Evolutionary conservation across 2,797 vertebrate species (phyloP).

Genomic region (Decapterus maruadsi): DNA sequence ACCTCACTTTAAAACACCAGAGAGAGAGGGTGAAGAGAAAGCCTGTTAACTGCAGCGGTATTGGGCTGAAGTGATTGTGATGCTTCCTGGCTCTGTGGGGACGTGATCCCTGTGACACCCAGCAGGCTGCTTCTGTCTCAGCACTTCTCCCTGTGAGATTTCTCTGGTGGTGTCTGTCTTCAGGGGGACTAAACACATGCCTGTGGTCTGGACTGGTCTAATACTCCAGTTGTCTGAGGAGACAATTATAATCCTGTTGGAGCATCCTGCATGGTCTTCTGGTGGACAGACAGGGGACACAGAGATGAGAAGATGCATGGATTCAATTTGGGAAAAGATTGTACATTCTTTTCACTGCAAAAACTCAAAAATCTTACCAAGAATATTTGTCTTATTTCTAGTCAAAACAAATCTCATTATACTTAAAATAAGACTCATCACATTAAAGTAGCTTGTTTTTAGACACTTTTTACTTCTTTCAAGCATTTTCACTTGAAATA

Average conservation of each 20-base stretch:
- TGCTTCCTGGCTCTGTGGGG: slow-evolving; percentile 49
- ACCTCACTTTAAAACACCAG: background rate
- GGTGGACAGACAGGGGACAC: slow-evolving; percentile 15
- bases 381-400: no score
- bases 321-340: slow-evolving; percentile 4
- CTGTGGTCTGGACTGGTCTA: slow-evolving; percentile 53
- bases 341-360: no score
- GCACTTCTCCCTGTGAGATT: slow-evolving; percentile 49
- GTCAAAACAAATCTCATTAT: no score
- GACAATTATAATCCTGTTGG: slow-evolving; percentile 40
- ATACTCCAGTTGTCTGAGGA: slow-evolving; percentile 38
- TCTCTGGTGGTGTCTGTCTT: slow-evolving; percentile 40
- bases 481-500: no score
- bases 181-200: slow-evolving; percentile 46
- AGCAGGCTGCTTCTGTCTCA: slow-evolving; percentile 50
- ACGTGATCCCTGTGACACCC: slow-evolving; percentile 58
- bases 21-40: background rate
- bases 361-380: no score
- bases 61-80: slow-evolving; percentile 32
- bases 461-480: no score
- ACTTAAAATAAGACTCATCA: no score
- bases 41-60: slow-evolving; percentile 34
- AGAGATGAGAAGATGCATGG: slow-evolving; percentile 1
- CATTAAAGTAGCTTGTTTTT: no score
- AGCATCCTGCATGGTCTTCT: slow-evolving; percentile 1